A percentile compares a stretch with the other conserved stretches of the same genome.
These are phyloP conservation scores for Falco berigora DNA, from an alignment of 2,797 vertebrate species.

Conservation along the genomic window DNA sequence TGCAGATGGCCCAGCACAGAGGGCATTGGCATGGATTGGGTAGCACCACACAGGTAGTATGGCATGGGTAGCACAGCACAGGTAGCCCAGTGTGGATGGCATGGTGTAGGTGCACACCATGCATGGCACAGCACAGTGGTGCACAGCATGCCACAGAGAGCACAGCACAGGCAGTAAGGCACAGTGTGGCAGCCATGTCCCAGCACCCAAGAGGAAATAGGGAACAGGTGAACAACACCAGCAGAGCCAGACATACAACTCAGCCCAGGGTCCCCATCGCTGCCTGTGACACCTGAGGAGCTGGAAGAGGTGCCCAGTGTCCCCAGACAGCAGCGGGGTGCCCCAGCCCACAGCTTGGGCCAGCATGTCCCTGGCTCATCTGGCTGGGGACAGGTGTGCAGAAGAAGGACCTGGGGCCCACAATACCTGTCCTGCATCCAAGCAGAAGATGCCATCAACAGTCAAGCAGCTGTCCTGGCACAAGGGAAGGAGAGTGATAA, in stretches of 20 bases:
- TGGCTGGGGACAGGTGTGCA: background rate
- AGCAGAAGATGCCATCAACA: conserved; percentile 73
- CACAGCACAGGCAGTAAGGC: rapidly evolving
- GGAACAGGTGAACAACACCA: background rate
- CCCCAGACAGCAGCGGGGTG: background rate
- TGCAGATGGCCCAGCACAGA: background rate
- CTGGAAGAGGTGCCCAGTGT: background rate
- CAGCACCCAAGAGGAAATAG: background rate
- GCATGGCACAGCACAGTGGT: too few relatives aligned
- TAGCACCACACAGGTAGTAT: background rate
- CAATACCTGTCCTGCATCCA: conserved; percentile 76
- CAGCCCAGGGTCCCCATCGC: background rate
- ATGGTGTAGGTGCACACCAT: background rate
- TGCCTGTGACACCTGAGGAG: background rate
- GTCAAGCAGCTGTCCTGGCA: conserved; percentile 62
- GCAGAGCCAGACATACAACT: background rate
- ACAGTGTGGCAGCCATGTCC: background rate
- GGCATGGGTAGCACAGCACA: background rate
- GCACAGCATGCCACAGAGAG: background rate
- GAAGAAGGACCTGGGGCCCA: background rate
- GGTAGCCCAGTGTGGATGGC: background rate
- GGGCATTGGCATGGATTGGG: too few relatives aligned
- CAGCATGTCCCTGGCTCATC: background rate
- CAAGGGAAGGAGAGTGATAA: background rate
- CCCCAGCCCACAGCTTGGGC: background rate